A percentile compares a stretch with the other conserved stretches of the same genome.
These are phyloP conservation scores for Sebastolobus altivelis DNA, from an alignment of 2,797 vertebrate species.

Conservation along the genomic window DNA sequence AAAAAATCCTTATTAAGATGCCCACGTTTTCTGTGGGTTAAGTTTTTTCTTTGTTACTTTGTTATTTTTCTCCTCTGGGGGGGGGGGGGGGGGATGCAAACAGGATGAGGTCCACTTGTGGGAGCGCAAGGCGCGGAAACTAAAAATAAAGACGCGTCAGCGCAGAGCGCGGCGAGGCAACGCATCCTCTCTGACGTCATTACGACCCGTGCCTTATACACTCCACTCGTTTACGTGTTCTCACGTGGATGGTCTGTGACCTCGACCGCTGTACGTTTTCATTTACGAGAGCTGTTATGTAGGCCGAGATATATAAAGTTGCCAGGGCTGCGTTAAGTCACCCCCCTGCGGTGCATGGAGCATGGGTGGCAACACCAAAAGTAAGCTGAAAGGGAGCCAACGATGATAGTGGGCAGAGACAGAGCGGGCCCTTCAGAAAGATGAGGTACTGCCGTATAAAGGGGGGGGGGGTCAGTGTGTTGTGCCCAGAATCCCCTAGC, in stretches of 20 bases:
- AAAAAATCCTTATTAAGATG: constrained; percentile 82
- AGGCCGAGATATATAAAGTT: constrained; percentile 62
- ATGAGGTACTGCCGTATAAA: neutral
- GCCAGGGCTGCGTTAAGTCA: constrained; percentile 49
- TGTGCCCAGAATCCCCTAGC: constrained; percentile 41
- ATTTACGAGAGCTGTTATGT: constrained; percentile 80
- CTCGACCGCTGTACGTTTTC: constrained; percentile 83
- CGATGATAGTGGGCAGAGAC: constrained; percentile 1
- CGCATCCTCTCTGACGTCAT: constrained; percentile 86
- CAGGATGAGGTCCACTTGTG: constrained; percentile 75
- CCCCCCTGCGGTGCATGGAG: constrained; percentile 66
- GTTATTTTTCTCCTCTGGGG: constrained; percentile 60
- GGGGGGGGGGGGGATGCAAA: constrained; percentile 49
- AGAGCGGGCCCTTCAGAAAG: constrained; percentile 23
- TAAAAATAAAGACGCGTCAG: constrained; percentile 52
- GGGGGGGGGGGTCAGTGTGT: neutral
- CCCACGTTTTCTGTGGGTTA: constrained; percentile 90
- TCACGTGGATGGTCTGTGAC: constrained; percentile 83
- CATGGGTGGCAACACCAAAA: constrained; percentile 73
- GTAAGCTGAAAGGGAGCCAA: constrained; percentile 51
- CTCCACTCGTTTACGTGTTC: constrained; percentile 88
- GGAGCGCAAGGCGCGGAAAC: constrained; percentile 67
- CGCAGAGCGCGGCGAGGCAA: constrained; percentile 70
- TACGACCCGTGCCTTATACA: constrained; percentile 90
- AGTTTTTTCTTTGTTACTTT: constrained; percentile 73